Evolutionary conservation across 2,888 invertebrate species (phyloP).

Genomic region (Microchrysa polita): DNA sequence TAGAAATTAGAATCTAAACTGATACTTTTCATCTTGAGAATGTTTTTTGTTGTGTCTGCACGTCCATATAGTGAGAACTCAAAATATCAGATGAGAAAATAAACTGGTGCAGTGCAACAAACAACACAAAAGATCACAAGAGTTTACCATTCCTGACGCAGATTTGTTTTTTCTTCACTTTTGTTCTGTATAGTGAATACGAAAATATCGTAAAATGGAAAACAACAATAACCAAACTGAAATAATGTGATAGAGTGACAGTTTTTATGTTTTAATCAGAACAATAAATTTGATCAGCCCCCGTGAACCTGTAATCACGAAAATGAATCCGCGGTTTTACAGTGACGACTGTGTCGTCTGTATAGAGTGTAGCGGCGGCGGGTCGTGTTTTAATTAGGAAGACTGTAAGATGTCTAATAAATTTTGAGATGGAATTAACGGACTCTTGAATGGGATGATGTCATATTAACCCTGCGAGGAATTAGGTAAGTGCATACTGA

Average conservation of each 20-base stretch:
- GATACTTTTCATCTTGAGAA: too few species aligned
- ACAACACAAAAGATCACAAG: too few species aligned
- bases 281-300: slow-evolving; percentile 39
- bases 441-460: not conserved
- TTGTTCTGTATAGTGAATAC: too few species aligned
- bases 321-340: not conserved
- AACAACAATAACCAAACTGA: slow-evolving; percentile 30
- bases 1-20: too few species aligned
- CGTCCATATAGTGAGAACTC: not conserved
- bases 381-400: slow-evolving; percentile 8
- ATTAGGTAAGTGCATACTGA: too few species aligned
- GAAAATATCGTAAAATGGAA: not conserved
- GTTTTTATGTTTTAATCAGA: slow-evolving; percentile 47
- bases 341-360: not conserved
- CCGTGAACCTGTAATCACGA: slow-evolving; percentile 28
- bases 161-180: too few species aligned
- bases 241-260: slow-evolving; percentile 46
- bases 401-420: slow-evolving; percentile 7
- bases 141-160: too few species aligned
- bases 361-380: too few species aligned
- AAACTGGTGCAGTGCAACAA: too few species aligned
- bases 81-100: too few species aligned
- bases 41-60: too few species aligned
- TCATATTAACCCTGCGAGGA: not conserved
- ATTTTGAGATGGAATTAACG: not conserved